Conservation (phyloP, 2,888 invertebrate species). For the Hemaris fuciformis region DNA sequence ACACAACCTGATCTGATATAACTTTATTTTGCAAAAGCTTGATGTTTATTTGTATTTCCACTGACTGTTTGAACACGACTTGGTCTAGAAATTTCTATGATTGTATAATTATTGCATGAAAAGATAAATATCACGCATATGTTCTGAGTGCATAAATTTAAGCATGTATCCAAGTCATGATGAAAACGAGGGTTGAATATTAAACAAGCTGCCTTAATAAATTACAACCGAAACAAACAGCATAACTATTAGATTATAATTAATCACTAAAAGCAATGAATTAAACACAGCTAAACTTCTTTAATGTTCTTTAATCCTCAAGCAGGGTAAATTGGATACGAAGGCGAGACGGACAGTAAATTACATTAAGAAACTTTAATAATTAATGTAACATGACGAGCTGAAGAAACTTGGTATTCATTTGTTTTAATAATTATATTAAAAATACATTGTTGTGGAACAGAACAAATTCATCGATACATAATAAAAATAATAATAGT, state of each 20-base stretch:
- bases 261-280: slow-evolving; percentile 8
- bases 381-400: not conserved
- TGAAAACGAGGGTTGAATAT: not conserved
- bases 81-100: not conserved
- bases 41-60: not conserved
- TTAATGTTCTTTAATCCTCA: slow-evolving; percentile 25
- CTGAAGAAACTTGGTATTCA: not conserved
- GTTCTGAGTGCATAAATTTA: not conserved
- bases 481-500: too few species aligned
- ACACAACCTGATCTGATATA: not conserved
- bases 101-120: not conserved
- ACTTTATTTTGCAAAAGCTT: not conserved
- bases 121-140: not conserved
- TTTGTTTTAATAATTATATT: not conserved
- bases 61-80: not conserved
- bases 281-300: slow-evolving; percentile 15
- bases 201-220: slow-evolving; percentile 16
- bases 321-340: slow-evolving; percentile 17
- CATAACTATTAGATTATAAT: slow-evolving; percentile 17
- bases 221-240: slow-evolving; percentile 30
- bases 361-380: slow-evolving; percentile 16
- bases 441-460: not conserved
- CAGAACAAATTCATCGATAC: not conserved
- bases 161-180: not conserved
- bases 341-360: slow-evolving; percentile 15